A percentile compares a stretch with the other conserved stretches of the same genome.
These are phyloP conservation scores for Seladonia tumulorum DNA, from an alignment of 2,888 invertebrate genomes.

Conservation along the genomic window DNA sequence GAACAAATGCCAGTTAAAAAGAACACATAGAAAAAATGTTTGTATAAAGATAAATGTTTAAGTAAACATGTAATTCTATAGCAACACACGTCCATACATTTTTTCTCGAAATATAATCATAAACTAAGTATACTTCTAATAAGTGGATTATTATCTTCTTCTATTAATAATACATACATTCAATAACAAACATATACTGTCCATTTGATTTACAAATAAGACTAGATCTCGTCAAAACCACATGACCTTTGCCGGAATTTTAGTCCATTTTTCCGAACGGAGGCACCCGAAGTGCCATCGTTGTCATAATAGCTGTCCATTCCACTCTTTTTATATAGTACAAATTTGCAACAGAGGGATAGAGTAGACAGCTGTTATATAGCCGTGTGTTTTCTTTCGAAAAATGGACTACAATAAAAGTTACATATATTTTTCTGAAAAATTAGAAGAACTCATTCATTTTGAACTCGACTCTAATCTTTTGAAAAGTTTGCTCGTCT, in stretches of 20 bases:
- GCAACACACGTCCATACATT: neutral
- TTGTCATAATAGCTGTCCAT: neutral
- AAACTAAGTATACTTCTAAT: constrained; percentile 27
- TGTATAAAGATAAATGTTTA: constrained; percentile 28
- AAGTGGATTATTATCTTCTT: constrained; percentile 33
- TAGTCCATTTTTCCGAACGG: neutral
- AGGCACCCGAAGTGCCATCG: neutral
- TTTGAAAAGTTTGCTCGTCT: no score
- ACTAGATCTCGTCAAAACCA: neutral
- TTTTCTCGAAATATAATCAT: constrained; percentile 28
- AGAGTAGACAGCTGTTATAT: neutral
- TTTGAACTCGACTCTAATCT: neutral
- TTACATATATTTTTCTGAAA: neutral
- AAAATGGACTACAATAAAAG: neutral
- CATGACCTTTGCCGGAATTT: neutral
- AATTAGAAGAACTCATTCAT: neutral
- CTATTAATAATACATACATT: constrained; percentile 15
- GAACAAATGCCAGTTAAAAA: constrained; percentile 9
- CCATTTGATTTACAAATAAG: neutral
- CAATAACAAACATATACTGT: constrained; percentile 2
- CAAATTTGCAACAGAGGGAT: no score
- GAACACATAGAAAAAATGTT: constrained; percentile 17
- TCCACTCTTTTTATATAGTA: no score
- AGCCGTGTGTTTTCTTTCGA: neutral
- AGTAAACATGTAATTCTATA: constrained; percentile 8